These are phyloP conservation scores for Andrena dorsata DNA, from an alignment of 2,888 invertebrate species.

Conservation along the genomic window DNA sequence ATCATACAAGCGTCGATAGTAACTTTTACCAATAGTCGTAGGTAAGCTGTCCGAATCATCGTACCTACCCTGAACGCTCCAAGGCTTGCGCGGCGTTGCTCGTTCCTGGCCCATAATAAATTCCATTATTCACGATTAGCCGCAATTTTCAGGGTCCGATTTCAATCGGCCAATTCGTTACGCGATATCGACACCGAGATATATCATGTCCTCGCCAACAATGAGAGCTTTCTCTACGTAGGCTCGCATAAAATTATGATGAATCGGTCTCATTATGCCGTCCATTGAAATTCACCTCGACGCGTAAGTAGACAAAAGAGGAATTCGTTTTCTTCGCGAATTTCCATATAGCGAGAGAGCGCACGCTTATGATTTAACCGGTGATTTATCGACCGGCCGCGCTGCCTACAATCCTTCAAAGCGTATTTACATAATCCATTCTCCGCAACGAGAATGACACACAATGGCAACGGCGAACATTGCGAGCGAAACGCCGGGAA, in stretches of 20 bases:
- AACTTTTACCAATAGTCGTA: neutral
- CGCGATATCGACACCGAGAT: conserved; percentile 34
- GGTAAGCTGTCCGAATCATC: neutral
- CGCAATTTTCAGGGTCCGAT: conserved; percentile 28
- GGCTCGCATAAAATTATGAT: conserved; percentile 47
- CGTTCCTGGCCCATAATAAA: conserved; percentile 16
- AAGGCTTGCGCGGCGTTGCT: neutral
- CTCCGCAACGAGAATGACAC: conserved; percentile 40
- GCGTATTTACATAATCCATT: conserved; percentile 62
- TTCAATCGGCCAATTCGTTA: conserved; percentile 22
- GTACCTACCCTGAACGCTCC: neutral
- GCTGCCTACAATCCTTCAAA: conserved; percentile 60
- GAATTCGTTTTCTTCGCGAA: conserved; percentile 45
- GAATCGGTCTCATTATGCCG: conserved; percentile 54
- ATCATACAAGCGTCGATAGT: neutral
- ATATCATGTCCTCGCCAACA: conserved; percentile 10
- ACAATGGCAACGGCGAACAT: conserved; percentile 42
- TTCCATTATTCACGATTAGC: conserved; percentile 32
- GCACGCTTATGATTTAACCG: conserved; percentile 52
- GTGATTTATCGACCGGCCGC: conserved; percentile 56
- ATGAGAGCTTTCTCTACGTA: conserved; percentile 27
- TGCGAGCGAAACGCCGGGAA: conserved; percentile 25
- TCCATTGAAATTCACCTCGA: conserved; percentile 46
- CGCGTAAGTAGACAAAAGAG: conserved; percentile 60
- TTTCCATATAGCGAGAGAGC: conserved; percentile 50